Percentiles rank a stretch among this genome's conserved stretches.
phyloP scores from a whole-genome alignment of 2,797 vertebrate genomes.

The Darevskia nairensis region DNA sequence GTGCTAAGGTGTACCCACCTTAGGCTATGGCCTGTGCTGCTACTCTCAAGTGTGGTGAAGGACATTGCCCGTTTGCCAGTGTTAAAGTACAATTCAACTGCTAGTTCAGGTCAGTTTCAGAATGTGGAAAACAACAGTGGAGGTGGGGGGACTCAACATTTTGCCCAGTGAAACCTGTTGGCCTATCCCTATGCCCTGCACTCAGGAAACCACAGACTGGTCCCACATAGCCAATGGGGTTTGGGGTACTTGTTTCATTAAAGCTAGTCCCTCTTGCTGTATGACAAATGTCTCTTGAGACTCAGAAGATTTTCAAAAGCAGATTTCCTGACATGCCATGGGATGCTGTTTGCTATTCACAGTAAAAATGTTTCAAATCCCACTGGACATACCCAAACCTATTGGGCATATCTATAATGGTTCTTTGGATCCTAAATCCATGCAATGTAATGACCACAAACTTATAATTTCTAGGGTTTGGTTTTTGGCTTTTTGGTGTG shows the following conservation, averaged over 20 bases:
- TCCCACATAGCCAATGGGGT: not conserved
- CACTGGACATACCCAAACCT: not conserved
- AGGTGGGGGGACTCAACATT: too few species aligned
- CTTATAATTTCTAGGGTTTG: conserved; percentile 64
- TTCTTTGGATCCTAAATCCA: not conserved
- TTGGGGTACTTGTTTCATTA: not conserved
- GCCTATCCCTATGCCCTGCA: too few species aligned
- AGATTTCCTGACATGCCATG: not conserved
- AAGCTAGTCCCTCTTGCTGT: not conserved
- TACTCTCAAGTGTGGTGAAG: too few species aligned
- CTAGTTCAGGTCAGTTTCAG: too few species aligned
- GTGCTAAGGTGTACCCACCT: too few species aligned
- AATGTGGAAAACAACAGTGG: too few species aligned
- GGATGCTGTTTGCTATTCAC: not conserved
- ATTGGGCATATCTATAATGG: not conserved
- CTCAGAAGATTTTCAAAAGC: not conserved
- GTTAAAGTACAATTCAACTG: too few species aligned
- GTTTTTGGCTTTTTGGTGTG: conserved; percentile 47
- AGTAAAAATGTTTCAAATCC: not conserved
- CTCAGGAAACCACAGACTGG: not conserved
- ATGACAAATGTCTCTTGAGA: conserved; percentile 26
- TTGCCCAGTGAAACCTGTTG: too few species aligned
- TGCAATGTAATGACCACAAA: conserved; percentile 68
- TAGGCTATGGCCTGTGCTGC: too few species aligned
- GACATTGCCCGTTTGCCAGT: too few species aligned